These are phyloP conservation scores for Alouatta palliata DNA, from an alignment of 2,113 vertebrate species.

Conservation along the genomic window DNA sequence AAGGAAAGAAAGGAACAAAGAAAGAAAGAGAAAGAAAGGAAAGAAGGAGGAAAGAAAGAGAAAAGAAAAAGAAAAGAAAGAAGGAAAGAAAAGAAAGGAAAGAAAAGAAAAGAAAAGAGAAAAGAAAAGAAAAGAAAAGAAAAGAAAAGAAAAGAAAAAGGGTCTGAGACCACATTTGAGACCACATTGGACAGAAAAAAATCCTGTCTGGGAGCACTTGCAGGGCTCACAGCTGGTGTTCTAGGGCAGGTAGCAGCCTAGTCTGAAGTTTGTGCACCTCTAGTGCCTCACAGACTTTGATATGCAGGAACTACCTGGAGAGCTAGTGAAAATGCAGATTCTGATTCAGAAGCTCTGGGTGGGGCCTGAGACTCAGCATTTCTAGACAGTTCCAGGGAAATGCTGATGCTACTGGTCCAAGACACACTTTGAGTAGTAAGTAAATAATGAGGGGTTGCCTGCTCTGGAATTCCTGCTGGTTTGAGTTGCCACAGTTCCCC, in stretches of 20 bases:
- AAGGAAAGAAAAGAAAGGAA: too few species aligned
- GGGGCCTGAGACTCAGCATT: not conserved
- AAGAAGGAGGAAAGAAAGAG: rapidly evolving
- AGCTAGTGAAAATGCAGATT: not conserved
- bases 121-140: too few species aligned
- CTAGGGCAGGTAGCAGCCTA: not conserved
- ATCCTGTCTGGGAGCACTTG: rapidly evolving
- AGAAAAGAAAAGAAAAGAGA: too few species aligned
- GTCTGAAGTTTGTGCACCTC: rapidly evolving
- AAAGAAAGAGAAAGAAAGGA: too few species aligned
- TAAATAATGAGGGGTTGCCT: not conserved
- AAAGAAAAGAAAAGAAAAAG: too few species aligned
- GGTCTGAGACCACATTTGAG: not conserved
- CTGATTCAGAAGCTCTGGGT: not conserved
- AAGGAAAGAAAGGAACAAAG: too few species aligned
- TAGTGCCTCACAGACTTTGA: not conserved
- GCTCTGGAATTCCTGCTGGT: not conserved
- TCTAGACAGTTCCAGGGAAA: not conserved
- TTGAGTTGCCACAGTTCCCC: not conserved
- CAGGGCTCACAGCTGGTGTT: not conserved
- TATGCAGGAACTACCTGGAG: not conserved
- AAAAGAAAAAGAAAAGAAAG: too few species aligned
- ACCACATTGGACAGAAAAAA: not conserved
- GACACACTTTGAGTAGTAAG: not conserved
- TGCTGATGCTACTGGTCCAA: not conserved